Conservation (phyloP, 2,888 invertebrate genomes). For the Trachelus stipa region DNA sequence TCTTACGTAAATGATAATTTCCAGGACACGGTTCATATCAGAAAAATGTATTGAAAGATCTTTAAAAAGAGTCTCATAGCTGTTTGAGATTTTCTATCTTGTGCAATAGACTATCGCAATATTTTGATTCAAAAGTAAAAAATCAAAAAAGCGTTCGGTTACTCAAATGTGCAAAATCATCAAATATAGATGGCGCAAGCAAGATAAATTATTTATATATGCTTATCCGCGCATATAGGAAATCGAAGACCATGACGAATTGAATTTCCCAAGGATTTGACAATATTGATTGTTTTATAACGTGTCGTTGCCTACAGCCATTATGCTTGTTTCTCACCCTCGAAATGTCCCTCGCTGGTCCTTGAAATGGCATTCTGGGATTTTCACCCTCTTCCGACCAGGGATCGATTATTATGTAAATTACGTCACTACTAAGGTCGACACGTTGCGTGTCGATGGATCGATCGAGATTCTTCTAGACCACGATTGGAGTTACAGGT, state of each 20-base stretch:
- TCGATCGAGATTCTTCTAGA: neutral
- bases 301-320: neutral
- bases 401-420: constrained; percentile 6
- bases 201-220: neutral
- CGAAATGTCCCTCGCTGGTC: neutral
- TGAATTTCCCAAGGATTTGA: neutral
- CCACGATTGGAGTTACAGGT: neutral
- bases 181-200: neutral
- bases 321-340: neutral
- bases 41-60: no score
- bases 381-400: neutral
- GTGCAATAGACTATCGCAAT: no score
- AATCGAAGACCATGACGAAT: neutral
- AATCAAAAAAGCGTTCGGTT: neutral
- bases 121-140: neutral
- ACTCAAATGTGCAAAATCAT: neutral
- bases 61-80: no score
- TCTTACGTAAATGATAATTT: no score
- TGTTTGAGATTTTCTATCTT: no score
- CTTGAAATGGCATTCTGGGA: neutral
- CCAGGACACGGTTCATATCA: no score
- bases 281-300: neutral
- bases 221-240: neutral
- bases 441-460: neutral
- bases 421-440: neutral